Base-by-base conservation (phyloP, 2,888 invertebrate species). In the Drosophila kambysellisi region DNA sequence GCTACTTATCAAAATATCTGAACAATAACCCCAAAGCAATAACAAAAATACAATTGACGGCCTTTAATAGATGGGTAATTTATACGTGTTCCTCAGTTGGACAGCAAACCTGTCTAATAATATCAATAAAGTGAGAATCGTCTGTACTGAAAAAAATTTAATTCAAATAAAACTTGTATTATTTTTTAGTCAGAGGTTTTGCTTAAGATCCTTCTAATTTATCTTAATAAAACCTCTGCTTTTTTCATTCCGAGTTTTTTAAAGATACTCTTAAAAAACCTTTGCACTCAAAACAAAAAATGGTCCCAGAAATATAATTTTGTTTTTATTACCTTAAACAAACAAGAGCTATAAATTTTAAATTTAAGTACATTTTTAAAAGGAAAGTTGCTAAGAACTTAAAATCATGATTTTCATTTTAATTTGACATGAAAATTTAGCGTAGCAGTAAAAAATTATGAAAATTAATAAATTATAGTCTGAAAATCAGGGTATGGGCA, bases 1-100 rank as follows among this genome's bases (percentile, higher is more conserved):
- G 35, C 11, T 11, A 6, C 43, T 73, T 62, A 65, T 65, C 59
- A 48, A 59, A 37, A 56, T 37, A 68, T 51, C 30, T 65, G 51
- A 37, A 46, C 63, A 53, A 17, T 52, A 52, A 33, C 8, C 12
- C 1, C 20, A 20, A 43, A 43, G 11, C 43, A 43, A 3, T 11
- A 11, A 6, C 43, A 43, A 5, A 20, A 5, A 51, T 30, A n/a
- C 30, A 30, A 2, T 6, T 37, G 2, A 6, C 15, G 3, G 6
- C 6, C 4, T 41, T 41, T 9, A n/a, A 9, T n/a, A 41, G 0
- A n/a, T n/a, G 4, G 0, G 2, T n/a, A 2, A 43, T n/a, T 20
- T 11, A 20, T 11, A 11, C n/a, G 4, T 4, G n/a, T 11, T 41
- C 11, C 5, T 5, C 11, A 20, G 5, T 43, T 20, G 20, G 20